Conservation (phyloP, 2,888 invertebrate species). For the Drosophila borealis region DNA sequence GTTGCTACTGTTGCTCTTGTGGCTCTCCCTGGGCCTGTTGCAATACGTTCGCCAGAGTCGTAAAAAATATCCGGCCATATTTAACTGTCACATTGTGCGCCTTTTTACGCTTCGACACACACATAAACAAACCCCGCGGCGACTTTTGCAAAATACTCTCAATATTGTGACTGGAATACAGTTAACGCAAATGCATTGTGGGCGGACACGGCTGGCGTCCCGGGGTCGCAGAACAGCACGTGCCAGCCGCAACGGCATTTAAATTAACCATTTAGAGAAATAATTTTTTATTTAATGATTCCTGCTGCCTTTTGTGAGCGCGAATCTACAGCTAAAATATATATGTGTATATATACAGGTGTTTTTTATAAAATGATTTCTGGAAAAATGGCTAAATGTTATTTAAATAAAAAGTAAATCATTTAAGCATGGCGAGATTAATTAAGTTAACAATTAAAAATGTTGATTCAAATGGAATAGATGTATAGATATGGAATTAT, state of each 20-base stretch:
- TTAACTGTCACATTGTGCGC: constrained; percentile 74
- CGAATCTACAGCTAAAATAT: constrained; percentile 5
- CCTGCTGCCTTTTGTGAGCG: constrained; percentile 1
- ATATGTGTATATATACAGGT: background rate
- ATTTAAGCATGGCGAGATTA: no score
- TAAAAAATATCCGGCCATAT: constrained; percentile 71
- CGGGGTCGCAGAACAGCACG: constrained; percentile 7
- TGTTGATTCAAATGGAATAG: background rate
- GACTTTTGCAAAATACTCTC: constrained; percentile 56
- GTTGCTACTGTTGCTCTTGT: background rate
- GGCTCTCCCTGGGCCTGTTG: constrained; percentile 11
- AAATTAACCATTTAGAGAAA: constrained; percentile 54
- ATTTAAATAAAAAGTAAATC: no score
- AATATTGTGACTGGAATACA: constrained; percentile 67
- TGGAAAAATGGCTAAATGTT: no score
- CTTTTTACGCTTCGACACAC: constrained; percentile 73
- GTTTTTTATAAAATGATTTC: background rate
- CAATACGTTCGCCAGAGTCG: constrained; percentile 24
- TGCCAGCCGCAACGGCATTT: constrained; percentile 42
- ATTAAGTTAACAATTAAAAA: background rate
- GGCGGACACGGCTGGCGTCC: background rate
- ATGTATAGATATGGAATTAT: no score
- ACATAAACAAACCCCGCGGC: constrained; percentile 68
- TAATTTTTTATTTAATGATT: constrained; percentile 43
- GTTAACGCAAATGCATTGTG: constrained; percentile 28